Percentiles rank a stretch among this genome's conserved stretches.
These are phyloP conservation scores for Hemitrygon akajei DNA, from an alignment of 2,797 vertebrate species.

Conservation along the genomic window DNA sequence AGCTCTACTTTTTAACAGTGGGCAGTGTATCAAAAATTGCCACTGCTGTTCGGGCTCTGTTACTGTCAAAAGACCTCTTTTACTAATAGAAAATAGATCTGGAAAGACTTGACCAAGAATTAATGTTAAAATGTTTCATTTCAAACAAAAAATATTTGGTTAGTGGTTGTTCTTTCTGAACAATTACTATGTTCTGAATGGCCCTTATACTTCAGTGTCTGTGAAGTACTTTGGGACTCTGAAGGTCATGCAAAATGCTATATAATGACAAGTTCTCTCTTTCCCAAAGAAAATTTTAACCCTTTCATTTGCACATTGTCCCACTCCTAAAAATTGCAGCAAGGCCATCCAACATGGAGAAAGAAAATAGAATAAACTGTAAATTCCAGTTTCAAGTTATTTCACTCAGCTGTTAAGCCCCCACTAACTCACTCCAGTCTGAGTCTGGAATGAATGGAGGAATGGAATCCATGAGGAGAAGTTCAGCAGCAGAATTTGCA, in stretches of 20 bases:
- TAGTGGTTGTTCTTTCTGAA: constrained; percentile 15
- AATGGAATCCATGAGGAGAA: no score
- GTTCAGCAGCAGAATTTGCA: no score
- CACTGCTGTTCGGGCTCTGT: constrained; percentile 14
- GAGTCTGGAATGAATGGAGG: no score
- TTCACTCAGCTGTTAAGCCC: neutral
- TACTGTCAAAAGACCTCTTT: constrained; percentile 1
- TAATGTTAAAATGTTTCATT: constrained; percentile 15
- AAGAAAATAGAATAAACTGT: neutral
- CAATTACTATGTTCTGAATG: neutral
- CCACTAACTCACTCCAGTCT: no score
- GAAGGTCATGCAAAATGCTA: neutral
- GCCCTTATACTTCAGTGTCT: neutral
- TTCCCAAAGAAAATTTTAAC: neutral
- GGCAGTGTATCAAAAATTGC: constrained; percentile 26
- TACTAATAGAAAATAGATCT: neutral
- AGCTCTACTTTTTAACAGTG: constrained; percentile 25
- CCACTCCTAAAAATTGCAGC: no score
- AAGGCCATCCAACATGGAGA: neutral
- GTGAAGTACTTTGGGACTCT: neutral
- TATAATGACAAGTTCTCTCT: neutral
- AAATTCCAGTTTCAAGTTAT: neutral
- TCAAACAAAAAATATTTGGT: neutral
- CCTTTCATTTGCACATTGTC: neutral
- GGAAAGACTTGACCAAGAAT: neutral